Base-by-base conservation (phyloP, 2,888 invertebrate species). In the Cecidostiba fungosa region DNA sequence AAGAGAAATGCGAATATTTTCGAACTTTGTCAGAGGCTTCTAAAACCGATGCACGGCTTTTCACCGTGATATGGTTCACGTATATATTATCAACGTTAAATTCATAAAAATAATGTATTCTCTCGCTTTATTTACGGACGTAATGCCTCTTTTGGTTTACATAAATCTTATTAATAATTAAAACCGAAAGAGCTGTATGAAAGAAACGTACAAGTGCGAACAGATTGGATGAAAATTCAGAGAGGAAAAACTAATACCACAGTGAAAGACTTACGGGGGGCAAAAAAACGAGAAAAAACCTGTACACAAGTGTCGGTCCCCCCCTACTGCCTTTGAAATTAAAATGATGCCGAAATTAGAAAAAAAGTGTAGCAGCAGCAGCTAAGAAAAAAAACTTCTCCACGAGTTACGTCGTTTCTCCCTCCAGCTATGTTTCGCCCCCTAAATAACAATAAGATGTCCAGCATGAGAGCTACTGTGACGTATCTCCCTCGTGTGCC, bases 281-380 rank as follows among this genome's bases (percentile, higher is more conserved):
- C 2, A 66, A 66, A 66, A 66, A n/a, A n/a, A n/a, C n/a, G n/a
- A n/a, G n/a, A n/a, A n/a, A n/a, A n/a, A n/a, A n/a, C n/a, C n/a
- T n/a, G n/a, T n/a, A n/a, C n/a, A n/a, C n/a, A n/a, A n/a, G n/a
- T n/a, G n/a, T n/a, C n/a, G n/a, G n/a, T n/a, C n/a, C n/a, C n/a
- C n/a, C n/a, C n/a, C n/a, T n/a, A n/a, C n/a, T n/a, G n/a, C n/a
- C n/a, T n/a, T 32, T 47, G 50, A 77, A 82, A 82, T 82, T 77
- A 77, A 77, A 77, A 70, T 77, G 69, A 77, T 69, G 70, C 54
- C 69, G 54, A 36, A 77, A 69, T 82, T 39, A 77, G 82, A 19
- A 82, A 23, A 70, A 76, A 50, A 76, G 36, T 36, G 10, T n/a
- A 26, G 32, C 14, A 16, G 47, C 54, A 50, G 23, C 19, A 36